Percentiles rank a stretch among this genome's conserved stretches.
Conservation (phyloP, 2,797 vertebrate species). For the Gymnocypris eckloni region DNA sequence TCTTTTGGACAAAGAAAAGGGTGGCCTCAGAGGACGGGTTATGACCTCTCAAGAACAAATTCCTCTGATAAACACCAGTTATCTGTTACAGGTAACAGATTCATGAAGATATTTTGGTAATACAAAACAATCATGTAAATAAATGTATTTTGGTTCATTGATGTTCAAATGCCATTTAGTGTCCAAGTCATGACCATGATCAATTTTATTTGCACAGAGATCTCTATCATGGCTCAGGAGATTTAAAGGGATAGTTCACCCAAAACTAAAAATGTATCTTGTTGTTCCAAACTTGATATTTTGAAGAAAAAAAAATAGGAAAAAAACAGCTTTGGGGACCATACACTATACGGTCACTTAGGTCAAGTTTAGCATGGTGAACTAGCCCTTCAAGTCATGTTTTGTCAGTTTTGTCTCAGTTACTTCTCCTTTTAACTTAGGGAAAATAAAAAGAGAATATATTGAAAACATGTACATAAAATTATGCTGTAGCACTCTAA, state of each 20-base stretch:
- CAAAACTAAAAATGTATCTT: not conserved
- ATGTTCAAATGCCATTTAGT: not conserved
- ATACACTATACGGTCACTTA: not conserved
- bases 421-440: too few species aligned
- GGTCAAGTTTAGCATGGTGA: not conserved
- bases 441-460: too few species aligned
- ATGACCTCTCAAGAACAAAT: not conserved
- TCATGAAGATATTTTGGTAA: not conserved
- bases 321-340: too few species aligned
- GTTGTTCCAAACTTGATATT: too few species aligned
- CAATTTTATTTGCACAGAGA: not conserved
- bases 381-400: too few species aligned
- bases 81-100: not conserved
- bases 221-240: not conserved
- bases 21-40: not conserved
- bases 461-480: too few species aligned
- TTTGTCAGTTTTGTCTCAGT: too few species aligned
- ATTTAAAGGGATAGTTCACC: not conserved
- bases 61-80: not conserved
- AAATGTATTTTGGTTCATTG: not conserved
- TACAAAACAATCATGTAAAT: not conserved
- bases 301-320: too few species aligned
- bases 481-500: too few species aligned
- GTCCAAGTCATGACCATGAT: not conserved
- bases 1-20: slow-evolving; percentile 21